Base-by-base conservation (phyloP, 1,140 invertebrate species). In the Samia ricini region DNA sequence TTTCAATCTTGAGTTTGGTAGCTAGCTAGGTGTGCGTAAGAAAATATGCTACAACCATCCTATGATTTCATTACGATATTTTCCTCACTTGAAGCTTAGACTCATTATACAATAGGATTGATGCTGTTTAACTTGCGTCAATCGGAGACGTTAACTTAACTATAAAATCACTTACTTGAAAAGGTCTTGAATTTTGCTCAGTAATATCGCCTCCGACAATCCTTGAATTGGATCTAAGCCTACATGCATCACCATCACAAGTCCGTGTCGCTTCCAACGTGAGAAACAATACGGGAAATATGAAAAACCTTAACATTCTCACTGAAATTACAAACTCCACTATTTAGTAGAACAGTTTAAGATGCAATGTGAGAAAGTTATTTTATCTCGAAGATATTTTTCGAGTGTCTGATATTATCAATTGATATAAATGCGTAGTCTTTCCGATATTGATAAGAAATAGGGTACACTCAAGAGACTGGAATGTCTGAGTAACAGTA, bases 201-300 rank as follows among this genome's bases (percentile, higher is more conserved):
- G 64, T 73, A 7, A 62, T 69, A 4, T 61, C 66, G 0, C 77
- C 82, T 8, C 70, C 75, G 7, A 68, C 56, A 23, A 85, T 80
- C 42, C 79, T 78, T 0, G 61, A 24, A 19, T 52, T 61, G n/a
- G 54, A n/a, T 10, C 52, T 63, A 24, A 58, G 48, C 12, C 21
- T 49, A 33, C 73, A 77, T 0, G 51, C 24, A 19, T 65, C 50
- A n/a, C 55, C 58, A 2, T 58, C 49, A 61, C 75, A 77, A 8
- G 48, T 8, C 19, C 23, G 57, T 24, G 60, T 72, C 4, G 64
- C 70, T 66, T 65, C 64, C 10, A 69, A 60, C 0, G 62, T 48
- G 2, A 63, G 24, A 2, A 72, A 59, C 12, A 78, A 58, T n/a
- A 74, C 62, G 2, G 74, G 54, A 42, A 73, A 64, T 48, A 77